Evolutionary conservation across 2,888 invertebrate species (phyloP).

Genomic region (Macrosiphum euphorbiae): DNA sequence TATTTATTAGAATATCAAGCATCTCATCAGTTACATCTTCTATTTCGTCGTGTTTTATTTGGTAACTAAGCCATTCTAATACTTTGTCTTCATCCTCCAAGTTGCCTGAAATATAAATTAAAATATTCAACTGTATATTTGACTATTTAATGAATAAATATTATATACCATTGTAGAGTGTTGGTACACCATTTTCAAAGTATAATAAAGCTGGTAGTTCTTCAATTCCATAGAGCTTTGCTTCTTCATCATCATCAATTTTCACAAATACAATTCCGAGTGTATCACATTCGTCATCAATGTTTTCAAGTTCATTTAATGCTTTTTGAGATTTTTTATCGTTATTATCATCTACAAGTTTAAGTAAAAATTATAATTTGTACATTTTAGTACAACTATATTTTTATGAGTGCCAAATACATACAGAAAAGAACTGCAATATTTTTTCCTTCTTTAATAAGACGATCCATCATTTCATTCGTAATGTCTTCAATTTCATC

Average conservation of each 20-base stretch:
- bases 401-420: slow-evolving; percentile 68
- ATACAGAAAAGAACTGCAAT: slow-evolving; percentile 93
- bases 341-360: slow-evolving; percentile 84
- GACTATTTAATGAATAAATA: slow-evolving; percentile 41
- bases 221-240: slow-evolving; percentile 91
- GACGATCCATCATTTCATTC: slow-evolving; percentile 91
- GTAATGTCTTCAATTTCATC: slow-evolving; percentile 96
- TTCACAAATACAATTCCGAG: slow-evolving; percentile 92
- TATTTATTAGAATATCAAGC: slow-evolving; percentile 89
- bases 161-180: slow-evolving; percentile 70
- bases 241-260: slow-evolving; percentile 91
- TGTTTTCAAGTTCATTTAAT: slow-evolving; percentile 90
- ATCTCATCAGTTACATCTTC: slow-evolving; percentile 96
- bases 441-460: slow-evolving; percentile 89
- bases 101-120: slow-evolving; percentile 72
- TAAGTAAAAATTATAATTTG: neutral
- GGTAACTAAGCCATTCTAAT: slow-evolving; percentile 86
- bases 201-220: slow-evolving; percentile 88
- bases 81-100: slow-evolving; percentile 91
- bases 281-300: slow-evolving; percentile 92
- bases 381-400: neutral
- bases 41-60: slow-evolving; percentile 89
- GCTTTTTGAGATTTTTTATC: slow-evolving; percentile 88
- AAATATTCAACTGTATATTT: neutral
- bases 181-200: slow-evolving; percentile 72